Conservation (phyloP, 2,888 invertebrate genomes). For the Julus scanicus region DNA sequence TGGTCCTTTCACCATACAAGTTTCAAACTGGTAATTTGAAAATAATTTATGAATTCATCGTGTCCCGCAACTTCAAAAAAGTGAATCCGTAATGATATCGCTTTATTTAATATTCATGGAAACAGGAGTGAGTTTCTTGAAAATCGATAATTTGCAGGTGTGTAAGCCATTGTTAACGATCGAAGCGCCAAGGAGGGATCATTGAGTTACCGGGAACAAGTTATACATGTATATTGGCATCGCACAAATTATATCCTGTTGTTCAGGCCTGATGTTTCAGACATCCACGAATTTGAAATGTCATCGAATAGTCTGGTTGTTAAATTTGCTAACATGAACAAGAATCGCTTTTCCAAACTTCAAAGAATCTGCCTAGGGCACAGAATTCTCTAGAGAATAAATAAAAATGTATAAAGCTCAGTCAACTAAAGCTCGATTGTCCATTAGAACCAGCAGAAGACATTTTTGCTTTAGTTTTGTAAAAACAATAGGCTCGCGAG, state of each 20-base stretch:
- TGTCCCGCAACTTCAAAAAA: neutral
- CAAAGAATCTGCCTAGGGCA: too few species aligned
- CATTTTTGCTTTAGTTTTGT: too few species aligned
- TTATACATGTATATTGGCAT: neutral
- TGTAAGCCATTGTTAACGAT: neutral
- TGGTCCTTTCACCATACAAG: neutral
- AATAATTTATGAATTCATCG: neutral
- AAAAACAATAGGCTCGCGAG: neutral
- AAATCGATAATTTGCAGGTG: constrained; percentile 39
- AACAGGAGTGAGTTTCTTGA: neutral
- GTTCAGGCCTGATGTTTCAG: too few species aligned
- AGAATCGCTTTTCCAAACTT: too few species aligned
- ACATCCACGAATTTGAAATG: too few species aligned
- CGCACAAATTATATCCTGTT: neutral
- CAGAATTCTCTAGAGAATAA: too few species aligned
- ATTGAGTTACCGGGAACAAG: neutral
- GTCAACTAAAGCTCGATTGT: too few species aligned
- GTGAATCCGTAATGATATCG: neutral
- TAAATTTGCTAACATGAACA: too few species aligned
- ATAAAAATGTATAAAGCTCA: too few species aligned
- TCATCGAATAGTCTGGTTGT: too few species aligned
- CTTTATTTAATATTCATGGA: neutral
- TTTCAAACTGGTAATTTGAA: neutral
- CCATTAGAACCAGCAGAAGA: too few species aligned
- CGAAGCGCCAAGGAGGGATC: neutral